These are phyloP conservation scores for Eustalomyia histrio DNA, from an alignment of 2,888 invertebrate genomes.

Conservation along the genomic window DNA sequence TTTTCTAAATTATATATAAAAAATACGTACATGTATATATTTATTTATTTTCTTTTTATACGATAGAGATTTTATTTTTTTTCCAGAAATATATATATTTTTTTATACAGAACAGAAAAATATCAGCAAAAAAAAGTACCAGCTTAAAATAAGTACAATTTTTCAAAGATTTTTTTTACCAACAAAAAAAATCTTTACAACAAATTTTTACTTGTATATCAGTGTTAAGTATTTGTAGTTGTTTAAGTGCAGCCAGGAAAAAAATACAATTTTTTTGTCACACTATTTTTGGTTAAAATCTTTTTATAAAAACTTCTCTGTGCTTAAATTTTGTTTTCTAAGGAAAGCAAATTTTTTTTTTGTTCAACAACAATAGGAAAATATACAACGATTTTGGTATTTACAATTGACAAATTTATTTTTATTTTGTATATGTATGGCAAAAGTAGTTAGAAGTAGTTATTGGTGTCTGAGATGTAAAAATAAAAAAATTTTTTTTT, in stretches of 20 bases:
- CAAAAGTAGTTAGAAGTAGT: background rate
- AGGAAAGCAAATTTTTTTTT: constrained; percentile 1
- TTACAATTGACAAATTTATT: constrained; percentile 54
- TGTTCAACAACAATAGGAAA: constrained; percentile 41
- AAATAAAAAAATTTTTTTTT: too few relatives aligned
- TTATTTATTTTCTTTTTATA: background rate
- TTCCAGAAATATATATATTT: background rate
- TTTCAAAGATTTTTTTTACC: background rate
- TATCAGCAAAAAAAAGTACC: background rate
- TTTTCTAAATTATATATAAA: constrained; percentile 5
- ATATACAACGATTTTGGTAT: constrained; percentile 37
- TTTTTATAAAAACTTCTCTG: background rate
- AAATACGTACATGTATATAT: background rate
- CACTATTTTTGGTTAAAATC: constrained; percentile 20
- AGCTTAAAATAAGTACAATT: background rate
- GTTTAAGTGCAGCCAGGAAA: background rate
- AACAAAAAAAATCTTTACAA: background rate
- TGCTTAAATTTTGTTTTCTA: background rate
- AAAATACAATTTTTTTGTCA: constrained; percentile 6
- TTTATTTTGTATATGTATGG: background rate
- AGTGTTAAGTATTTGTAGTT: constrained; percentile 7
- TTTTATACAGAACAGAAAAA: too few relatives aligned
- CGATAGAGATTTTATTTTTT: background rate
- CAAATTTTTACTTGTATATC: constrained; percentile 1
- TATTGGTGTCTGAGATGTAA: background rate